Evolutionary conservation across 1,140 invertebrate species (phyloP).

Genomic region (Panonychus citri): DNA sequence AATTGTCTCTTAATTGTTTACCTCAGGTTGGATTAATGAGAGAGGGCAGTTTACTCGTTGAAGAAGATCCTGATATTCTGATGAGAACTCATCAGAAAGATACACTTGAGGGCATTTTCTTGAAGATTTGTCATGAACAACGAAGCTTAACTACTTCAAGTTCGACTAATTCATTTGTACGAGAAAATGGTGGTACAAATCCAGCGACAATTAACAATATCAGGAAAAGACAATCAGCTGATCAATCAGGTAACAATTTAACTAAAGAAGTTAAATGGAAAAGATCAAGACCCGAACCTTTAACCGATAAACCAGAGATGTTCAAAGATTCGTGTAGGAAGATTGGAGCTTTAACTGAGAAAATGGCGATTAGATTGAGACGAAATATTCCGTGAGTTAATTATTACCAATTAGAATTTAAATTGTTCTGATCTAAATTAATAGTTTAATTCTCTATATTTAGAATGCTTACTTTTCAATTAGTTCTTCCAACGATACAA

Average conservation of each 20-base stretch:
- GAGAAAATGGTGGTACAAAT: neutral
- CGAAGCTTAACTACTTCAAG: too few relatives aligned
- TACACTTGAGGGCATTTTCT: slow-evolving; percentile 49
- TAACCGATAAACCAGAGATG: neutral
- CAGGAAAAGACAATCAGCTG: neutral
- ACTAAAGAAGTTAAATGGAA: neutral
- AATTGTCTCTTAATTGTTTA: too few relatives aligned
- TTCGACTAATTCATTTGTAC: neutral
- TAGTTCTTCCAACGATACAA: slow-evolving; percentile 67
- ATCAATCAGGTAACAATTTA: neutral
- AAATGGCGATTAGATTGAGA: slow-evolving; percentile 12
- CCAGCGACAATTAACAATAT: neutral
- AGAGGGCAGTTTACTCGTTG: slow-evolving; percentile 21
- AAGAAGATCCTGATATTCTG: slow-evolving; percentile 19
- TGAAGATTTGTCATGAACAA: slow-evolving; percentile 31
- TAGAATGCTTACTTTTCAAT: slow-evolving; percentile 41
- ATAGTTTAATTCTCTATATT: neutral
- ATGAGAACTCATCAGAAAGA: slow-evolving; percentile 14
- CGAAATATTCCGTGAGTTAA: slow-evolving; percentile 10
- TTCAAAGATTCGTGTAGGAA: neutral
- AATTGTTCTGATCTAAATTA: too few relatives aligned
- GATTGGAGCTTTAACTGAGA: slow-evolving; percentile 2
- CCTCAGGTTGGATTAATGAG: slow-evolving; percentile 22
- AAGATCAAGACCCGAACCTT: neutral
- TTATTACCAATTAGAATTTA: neutral